A percentile compares a stretch with the other conserved stretches of the same genome.
phyloP scores from a whole-genome alignment of 2,797 vertebrate genomes.

The Pseudocheirus occidentalis region DNA sequence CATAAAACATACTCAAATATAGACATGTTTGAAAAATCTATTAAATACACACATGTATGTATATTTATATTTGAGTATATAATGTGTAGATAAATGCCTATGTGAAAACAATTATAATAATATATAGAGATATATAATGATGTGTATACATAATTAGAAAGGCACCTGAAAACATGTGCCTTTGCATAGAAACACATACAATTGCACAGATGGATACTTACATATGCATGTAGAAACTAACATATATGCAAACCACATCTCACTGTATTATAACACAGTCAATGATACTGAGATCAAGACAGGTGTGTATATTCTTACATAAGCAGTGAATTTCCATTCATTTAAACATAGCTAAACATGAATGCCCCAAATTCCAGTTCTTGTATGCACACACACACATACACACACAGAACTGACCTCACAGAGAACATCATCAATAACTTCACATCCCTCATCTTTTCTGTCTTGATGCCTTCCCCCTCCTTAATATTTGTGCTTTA shows the following conservation, averaged over 20 bases:
- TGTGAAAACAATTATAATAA: neutral
- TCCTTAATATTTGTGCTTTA: neutral
- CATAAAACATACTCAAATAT: neutral
- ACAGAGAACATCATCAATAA: neutral
- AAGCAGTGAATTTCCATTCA: neutral
- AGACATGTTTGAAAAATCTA: neutral
- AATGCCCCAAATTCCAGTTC: neutral
- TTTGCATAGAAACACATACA: neutral
- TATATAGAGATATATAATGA: neutral
- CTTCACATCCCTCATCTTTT: neutral
- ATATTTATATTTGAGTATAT: neutral
- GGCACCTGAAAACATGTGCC: neutral
- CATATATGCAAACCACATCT: neutral
- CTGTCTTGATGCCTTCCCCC: neutral
- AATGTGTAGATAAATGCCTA: neutral
- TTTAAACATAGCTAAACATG: neutral
- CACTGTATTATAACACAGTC: neutral
- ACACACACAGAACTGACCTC: neutral
- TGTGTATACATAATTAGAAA: neutral
- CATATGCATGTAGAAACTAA: neutral
- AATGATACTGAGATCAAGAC: neutral
- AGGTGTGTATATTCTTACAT: neutral
- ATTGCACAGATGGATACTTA: neutral
- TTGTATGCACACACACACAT: neutral
- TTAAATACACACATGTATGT: neutral